Evolutionary conservation across 2,113 vertebrate genomes (phyloP).

Genomic region (Papio anubis): DNA sequence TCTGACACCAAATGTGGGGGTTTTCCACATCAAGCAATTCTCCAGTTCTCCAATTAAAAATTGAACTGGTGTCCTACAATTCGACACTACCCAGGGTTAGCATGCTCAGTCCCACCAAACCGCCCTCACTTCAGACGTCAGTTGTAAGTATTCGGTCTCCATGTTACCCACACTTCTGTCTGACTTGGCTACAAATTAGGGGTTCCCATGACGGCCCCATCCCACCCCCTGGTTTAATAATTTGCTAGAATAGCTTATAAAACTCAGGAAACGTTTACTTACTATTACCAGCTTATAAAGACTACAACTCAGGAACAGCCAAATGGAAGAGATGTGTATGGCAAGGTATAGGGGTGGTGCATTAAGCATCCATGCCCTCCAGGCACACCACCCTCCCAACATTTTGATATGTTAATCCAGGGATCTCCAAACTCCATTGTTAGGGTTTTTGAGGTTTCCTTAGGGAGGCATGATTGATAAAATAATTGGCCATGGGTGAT

Average conservation of each 20-base stretch:
- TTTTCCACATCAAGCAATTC: background rate
- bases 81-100: background rate
- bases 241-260: background rate
- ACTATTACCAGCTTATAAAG: background rate
- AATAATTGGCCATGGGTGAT: background rate
- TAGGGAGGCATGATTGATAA: background rate
- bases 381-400: background rate
- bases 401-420: background rate
- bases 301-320: background rate
- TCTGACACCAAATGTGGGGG: background rate
- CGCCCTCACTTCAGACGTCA: background rate
- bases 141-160: background rate
- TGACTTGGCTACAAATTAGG: background rate
- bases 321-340: background rate
- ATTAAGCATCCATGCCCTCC: background rate
- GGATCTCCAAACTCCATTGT: background rate
- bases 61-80: background rate
- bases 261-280: background rate
- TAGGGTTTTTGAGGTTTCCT: background rate
- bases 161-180: background rate
- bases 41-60: background rate
- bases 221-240: background rate
- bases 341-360: background rate
- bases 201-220: background rate
- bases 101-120: background rate